Conservation (phyloP, 2,888 invertebrate species). For the Cremastobaeus sp. region DNA sequence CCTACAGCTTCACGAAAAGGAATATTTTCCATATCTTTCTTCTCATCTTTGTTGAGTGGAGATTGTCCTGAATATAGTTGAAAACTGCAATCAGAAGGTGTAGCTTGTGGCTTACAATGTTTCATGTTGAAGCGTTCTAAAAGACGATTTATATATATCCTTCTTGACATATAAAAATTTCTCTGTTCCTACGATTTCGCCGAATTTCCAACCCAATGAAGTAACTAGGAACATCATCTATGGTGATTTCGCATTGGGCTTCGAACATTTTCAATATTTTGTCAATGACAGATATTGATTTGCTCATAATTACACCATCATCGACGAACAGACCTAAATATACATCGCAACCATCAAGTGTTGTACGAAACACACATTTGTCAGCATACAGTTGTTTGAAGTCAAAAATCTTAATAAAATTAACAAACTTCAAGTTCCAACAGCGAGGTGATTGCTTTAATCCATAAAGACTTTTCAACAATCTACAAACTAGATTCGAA, state of each 20-base stretch:
- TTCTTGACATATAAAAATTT: not conserved
- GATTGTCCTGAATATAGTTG: not conserved
- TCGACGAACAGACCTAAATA: not conserved
- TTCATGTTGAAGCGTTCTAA: not conserved
- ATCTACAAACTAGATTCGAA: not conserved
- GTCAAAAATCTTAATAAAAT: not conserved
- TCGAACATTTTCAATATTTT: no score
- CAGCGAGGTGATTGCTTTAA: not conserved
- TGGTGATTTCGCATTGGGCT: no score
- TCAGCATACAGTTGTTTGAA: not conserved
- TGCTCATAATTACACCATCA: no score
- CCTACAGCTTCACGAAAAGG: no score
- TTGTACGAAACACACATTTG: no score
- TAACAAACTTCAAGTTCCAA: not conserved
- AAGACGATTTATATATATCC: not conserved
- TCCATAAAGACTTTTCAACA: not conserved
- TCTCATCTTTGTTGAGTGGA: not conserved
- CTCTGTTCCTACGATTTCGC: no score
- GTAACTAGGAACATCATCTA: no score
- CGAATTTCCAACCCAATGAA: no score
- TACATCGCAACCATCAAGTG: not conserved
- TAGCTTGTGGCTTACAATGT: not conserved
- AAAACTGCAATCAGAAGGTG: not conserved
- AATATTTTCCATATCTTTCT: no score
- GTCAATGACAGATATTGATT: no score